phyloP scores from a whole-genome alignment of 2,113 vertebrate species.

The Gasterosteus nipponicus region DNA sequence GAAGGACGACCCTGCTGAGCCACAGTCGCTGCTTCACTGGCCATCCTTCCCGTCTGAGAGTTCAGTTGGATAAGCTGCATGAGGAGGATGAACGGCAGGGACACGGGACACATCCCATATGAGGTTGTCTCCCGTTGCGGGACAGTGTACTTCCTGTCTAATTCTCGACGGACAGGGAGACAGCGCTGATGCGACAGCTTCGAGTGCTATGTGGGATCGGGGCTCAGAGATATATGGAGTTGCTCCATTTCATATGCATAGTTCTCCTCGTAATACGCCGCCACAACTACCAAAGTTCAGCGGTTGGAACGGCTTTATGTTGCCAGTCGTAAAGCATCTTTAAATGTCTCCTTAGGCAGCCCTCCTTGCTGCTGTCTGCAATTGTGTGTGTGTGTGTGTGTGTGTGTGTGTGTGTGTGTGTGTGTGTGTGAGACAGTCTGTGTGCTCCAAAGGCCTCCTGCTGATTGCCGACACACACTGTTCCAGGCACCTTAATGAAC shows the following conservation, averaged over 20 bases:
- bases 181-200: conserved; percentile 38
- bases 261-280: conserved; percentile 33
- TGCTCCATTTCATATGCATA: conserved; percentile 42
- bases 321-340: conserved; percentile 54
- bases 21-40: neutral
- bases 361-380: conserved; percentile 24
- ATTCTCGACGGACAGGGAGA: conserved; percentile 16
- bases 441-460: conserved; percentile 52
- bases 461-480: conserved; percentile 65
- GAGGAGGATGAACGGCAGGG: neutral
- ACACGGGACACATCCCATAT: neutral
- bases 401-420: conserved; percentile 15
- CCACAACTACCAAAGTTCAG: conserved; percentile 43
- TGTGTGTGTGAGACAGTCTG: conserved; percentile 11
- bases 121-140: conserved; percentile 11
- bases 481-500: conserved; percentile 73
- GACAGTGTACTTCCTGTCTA: conserved; percentile 12
- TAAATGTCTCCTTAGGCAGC: conserved; percentile 63
- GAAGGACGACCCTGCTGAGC: too few relatives aligned
- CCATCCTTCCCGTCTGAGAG: neutral
- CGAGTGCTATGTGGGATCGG: conserved; percentile 28
- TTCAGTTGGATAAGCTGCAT: neutral
- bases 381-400: conserved; percentile 17
- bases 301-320: conserved; percentile 48
- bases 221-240: conserved; percentile 4